Evolutionary conservation across 2,888 invertebrate species (phyloP), one percentile per base, ranked within the genome.

Genomic region (Epistrophe eligans): DNA sequence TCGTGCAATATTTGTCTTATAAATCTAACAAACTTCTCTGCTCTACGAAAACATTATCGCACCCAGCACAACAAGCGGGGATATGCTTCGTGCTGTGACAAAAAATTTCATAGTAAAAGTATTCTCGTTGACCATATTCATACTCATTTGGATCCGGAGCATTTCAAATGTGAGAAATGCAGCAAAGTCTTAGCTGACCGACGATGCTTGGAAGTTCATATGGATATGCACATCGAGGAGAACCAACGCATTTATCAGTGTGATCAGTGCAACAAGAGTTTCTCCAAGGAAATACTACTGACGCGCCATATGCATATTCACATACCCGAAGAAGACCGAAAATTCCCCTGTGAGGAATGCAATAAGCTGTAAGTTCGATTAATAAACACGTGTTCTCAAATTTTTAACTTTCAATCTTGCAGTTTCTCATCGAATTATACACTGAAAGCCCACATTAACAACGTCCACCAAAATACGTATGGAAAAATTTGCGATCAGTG

Each of bases 401-500:
- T 2, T 24, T 52, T 38, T 38, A 24, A 24, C 13, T 28, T 9
- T 28, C 9, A 4, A 55, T 9, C 3, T 77, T 79, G 8, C 50
- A 92, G 91, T 4, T 92, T 91, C 62, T 90, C 91, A 19, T 91
- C 90, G 2, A 89, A 90, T 50, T 91, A 91, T 6, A 89, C 90
- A 1, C 90, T 91, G 88, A 89, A 90, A 60, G 91, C 91, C n/a
- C 92, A 92, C 55, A 88, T 90, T 1, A 90, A 90, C 52, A 85
- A 91, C 32, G 92, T 92, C 35, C 92, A 92, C 77, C 84, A 91
- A 38, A 90, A 91, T 64, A 89, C 90, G 10, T 91, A 91, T 64
- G 90, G 90, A 11, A 91, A 91, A 84, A 90, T 92, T 11, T 92
- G 92, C 82, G 91, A 92, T 43, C 90, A 92, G 24, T 92, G 92